phyloP scores from a whole-genome alignment of 2,113 vertebrate species.

The Bufo bufo region DNA sequence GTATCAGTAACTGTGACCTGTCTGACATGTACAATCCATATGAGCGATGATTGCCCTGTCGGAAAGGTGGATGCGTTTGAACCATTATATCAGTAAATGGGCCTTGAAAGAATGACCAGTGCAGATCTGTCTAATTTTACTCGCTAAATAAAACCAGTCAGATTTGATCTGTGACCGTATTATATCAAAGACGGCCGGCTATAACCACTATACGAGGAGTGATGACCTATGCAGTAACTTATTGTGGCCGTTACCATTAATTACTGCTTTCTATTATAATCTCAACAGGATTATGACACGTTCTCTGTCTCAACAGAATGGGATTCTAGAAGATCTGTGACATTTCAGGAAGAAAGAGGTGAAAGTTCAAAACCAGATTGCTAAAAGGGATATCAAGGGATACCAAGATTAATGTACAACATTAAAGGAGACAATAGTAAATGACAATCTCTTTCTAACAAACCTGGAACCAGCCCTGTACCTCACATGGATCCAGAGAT shows the following conservation, averaged over 20 bases:
- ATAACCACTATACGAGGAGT: neutral
- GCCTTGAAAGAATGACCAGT: too few species aligned
- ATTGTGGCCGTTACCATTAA: neutral
- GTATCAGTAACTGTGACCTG: too few species aligned
- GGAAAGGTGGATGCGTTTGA: too few species aligned
- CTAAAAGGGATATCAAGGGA: too few species aligned
- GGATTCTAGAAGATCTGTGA: constrained; percentile 32
- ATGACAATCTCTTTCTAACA: too few species aligned
- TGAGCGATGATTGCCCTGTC: too few species aligned
- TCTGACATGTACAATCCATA: too few species aligned
- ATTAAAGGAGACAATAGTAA: too few species aligned
- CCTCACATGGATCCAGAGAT: too few species aligned
- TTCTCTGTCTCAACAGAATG: constrained; percentile 44
- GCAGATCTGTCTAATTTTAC: neutral
- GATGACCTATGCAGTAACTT: neutral
- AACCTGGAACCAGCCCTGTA: too few species aligned
- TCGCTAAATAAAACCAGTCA: neutral
- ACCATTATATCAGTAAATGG: too few species aligned
- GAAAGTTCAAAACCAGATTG: neutral
- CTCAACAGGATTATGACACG: constrained; percentile 42
- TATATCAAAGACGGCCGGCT: neutral
- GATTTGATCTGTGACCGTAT: neutral
- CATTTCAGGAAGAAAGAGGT: constrained; percentile 24
- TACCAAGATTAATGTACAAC: too few species aligned
- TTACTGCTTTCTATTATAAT: neutral